Base-by-base conservation (phyloP, 2,888 invertebrate species). In the Drosophila subsilvestris region DNA sequence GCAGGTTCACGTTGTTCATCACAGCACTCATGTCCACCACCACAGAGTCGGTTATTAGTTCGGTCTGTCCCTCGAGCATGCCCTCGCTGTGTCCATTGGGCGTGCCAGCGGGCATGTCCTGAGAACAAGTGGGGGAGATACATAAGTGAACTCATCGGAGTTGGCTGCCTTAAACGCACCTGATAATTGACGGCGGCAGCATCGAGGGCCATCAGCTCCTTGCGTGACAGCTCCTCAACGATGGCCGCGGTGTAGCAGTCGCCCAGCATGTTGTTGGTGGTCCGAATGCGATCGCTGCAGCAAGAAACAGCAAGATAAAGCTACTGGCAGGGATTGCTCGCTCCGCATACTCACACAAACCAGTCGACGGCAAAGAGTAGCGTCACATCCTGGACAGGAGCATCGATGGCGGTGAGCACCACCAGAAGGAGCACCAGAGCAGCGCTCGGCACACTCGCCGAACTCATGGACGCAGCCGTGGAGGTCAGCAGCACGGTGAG, bases 231-330 rank as follows among this genome's bases (percentile, higher is more conserved):
- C 80, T 96, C 95, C 89, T 97, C 96, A 14, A 97, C 96, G 1
- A 97, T 94, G 0, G 97, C 97, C 3, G 97, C 96, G 2, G 97
- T 95, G 90, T 97, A 97, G 90, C 97, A 96, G 90, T 97, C 97
- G 0, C 97, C 97, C 61, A 97, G 92, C 94, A 97, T 95, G 90
- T 97, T 97, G 91, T 97, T 97, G 0, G 97, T 96, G 0, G 97
- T 97, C 62, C 97, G 94, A 86, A 97, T 95, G 32, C 97, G 95
- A 91, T 97, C 97, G 42, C 97, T 97, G 92, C 1, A 80, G 12
- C 14, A 37, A 54, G 25, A 17, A 2, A 14, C 0, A 32, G 1
- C 12, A 1, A 12, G 7, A 10, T 3, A 6, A 14, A 37, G 9
- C n/a, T 1, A 29, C 8, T 5, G 18, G 9, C 12, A 12, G 5